Percentiles rank a stretch among this genome's conserved stretches.
phyloP scores from a whole-genome alignment of 2,797 vertebrate species.

The Emys orbicularis region DNA sequence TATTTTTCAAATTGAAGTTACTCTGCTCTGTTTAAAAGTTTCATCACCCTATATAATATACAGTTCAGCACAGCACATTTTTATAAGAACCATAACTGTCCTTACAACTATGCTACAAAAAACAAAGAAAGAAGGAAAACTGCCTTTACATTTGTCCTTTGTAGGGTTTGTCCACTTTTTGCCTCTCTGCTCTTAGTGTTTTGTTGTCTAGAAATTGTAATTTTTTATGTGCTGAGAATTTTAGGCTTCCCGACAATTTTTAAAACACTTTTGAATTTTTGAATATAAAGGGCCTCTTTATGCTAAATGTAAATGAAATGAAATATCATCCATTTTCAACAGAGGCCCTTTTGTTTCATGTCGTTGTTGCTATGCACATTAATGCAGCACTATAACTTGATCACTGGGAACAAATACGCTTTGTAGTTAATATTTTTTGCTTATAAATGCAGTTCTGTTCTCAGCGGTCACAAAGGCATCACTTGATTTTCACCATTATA shows the following conservation, averaged over 20 bases:
- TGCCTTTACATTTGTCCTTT: not conserved
- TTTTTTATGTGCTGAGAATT: slow-evolving; percentile 48
- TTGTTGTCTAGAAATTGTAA: slow-evolving; percentile 7
- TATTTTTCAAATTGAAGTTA: not conserved
- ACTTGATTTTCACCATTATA: slow-evolving; percentile 68
- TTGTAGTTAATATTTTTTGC: slow-evolving; percentile 56
- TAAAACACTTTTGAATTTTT: slow-evolving; percentile 31
- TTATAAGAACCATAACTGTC: not conserved
- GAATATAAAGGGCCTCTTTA: slow-evolving; percentile 55
- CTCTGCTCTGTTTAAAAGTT: not conserved
- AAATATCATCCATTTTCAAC: slow-evolving; percentile 71
- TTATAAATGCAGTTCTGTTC: slow-evolving; percentile 64
- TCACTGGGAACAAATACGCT: slow-evolving; percentile 69
- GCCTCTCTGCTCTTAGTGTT: not conserved
- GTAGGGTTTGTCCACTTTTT: not conserved
- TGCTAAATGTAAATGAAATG: slow-evolving; percentile 54
- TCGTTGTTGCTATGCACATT: slow-evolving; percentile 59
- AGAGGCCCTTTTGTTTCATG: slow-evolving; percentile 65
- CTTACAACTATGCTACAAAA: not conserved
- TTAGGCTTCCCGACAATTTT: slow-evolving; percentile 41
- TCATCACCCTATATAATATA: not conserved
- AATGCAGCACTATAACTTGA: slow-evolving; percentile 63
- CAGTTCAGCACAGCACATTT: not conserved
- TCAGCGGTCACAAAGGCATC: slow-evolving; percentile 59
- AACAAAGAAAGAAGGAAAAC: not conserved